A percentile compares a stretch with the other conserved stretches of the same genome.
phyloP scores from a whole-genome alignment of 2,888 invertebrate genomes.

The Nephrocerus scutellatus region DNA sequence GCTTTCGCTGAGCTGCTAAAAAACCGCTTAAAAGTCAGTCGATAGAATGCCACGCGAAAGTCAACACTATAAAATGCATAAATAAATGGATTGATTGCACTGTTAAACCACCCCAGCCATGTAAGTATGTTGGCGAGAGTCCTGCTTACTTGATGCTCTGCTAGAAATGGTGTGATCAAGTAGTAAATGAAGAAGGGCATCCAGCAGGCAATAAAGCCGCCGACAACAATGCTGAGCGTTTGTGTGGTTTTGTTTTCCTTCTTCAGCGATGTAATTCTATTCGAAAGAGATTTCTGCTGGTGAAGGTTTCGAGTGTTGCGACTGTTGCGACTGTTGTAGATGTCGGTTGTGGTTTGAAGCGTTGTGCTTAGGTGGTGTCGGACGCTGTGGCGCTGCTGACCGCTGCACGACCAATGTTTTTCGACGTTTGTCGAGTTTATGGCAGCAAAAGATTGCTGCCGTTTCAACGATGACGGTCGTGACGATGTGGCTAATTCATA shows the following conservation, averaged over 20 bases:
- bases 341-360: slow-evolving; percentile 12
- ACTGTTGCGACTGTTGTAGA: slow-evolving; percentile 25
- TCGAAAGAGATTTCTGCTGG: slow-evolving; percentile 41
- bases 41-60: slow-evolving; percentile 80
- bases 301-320: too few species aligned
- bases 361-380: slow-evolving; percentile 16
- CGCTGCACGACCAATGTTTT: slow-evolving; percentile 14
- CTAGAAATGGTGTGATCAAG: slow-evolving; percentile 70
- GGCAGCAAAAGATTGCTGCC: slow-evolving; percentile 17
- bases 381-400: slow-evolving; percentile 21
- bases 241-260: slow-evolving; percentile 84
- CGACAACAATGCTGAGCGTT: slow-evolving; percentile 78
- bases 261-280: slow-evolving; percentile 60
- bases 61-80: slow-evolving; percentile 86
- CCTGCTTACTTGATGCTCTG: slow-evolving; percentile 54
- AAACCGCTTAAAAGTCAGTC: slow-evolving; percentile 55
- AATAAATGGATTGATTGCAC: slow-evolving; percentile 84
- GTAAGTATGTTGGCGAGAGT: slow-evolving; percentile 69
- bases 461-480: slow-evolving; percentile 36
- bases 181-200: slow-evolving; percentile 81
- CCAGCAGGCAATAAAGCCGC: slow-evolving; percentile 84
- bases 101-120: slow-evolving; percentile 87
- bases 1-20: slow-evolving; percentile 37
- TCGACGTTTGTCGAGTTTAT: slow-evolving; percentile 23
- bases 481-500: slow-evolving; percentile 33